Evolutionary conservation across 2,113 vertebrate genomes (phyloP), one percentile per base, ranked within the genome.

Genomic region (Odocoileus hemionus): DNA sequence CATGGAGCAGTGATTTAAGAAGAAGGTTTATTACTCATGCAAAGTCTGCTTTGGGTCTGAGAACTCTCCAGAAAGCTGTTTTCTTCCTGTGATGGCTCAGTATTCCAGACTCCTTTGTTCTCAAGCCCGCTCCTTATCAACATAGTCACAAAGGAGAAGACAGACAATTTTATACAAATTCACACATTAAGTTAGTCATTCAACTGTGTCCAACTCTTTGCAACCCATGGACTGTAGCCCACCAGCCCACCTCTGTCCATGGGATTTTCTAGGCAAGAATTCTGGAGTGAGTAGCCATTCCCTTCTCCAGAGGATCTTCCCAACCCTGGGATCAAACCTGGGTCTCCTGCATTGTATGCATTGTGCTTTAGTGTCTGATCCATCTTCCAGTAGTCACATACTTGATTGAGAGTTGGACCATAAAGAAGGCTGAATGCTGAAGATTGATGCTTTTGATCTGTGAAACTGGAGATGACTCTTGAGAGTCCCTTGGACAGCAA

Each of bases 61-160:
- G 47, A 60, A 45, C 82, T 74, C 25, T 82, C 57, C 30, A 76
- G 64, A 33, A 94, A 80, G 47, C 57, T 83, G 6, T 89, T 54
- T 47, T 61, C 55, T 12, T 96, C 64, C 7, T 57, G 43, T 47
- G 33, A 74, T 9, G 50, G 33, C 39, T 95, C 55, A 85, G 14
- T n/a, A 54, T 57, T 78, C 43, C 43, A 87, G 54, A 25, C 36
- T 64, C 30, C 52, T 47, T 47, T 45, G 54, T 36, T 79, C 58
- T 95, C 52, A 23, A 78, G 67, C 70, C 16, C 0, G 3, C 36
- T 79, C 50, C 14, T 5, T 52, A 36, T 76, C 70, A 76, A 87
- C 36, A 55, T 57, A 33, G 12, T 52, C 80, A 91, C 50, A 86
- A 84, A 91, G 39, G 55, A 96, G 79, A 89, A 70, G 60, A 30